phyloP scores from a whole-genome alignment of 2,797 vertebrate species.

The Lemur catta region DNA sequence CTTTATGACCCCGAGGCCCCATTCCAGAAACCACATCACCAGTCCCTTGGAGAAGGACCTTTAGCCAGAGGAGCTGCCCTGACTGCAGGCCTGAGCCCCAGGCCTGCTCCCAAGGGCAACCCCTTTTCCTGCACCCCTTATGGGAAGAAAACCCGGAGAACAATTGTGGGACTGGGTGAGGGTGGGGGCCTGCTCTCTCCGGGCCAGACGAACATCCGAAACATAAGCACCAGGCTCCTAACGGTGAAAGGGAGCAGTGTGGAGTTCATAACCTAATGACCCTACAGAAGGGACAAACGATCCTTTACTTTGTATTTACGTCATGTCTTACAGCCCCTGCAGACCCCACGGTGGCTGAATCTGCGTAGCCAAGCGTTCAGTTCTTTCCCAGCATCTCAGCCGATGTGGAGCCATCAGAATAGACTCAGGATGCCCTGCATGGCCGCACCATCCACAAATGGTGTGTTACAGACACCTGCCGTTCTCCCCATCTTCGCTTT shows the following conservation, averaged over 20 bases:
- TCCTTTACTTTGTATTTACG: background rate
- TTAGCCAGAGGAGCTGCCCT: background rate
- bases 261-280: background rate
- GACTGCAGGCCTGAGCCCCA: background rate
- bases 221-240: background rate
- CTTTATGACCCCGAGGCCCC: background rate
- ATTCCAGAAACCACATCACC: conserved; percentile 15
- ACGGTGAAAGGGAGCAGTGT: background rate
- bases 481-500: background rate
- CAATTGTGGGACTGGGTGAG: background rate
- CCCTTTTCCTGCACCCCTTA: background rate
- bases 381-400: background rate
- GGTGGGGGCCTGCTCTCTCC: background rate
- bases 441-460: background rate
- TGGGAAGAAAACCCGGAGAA: background rate
- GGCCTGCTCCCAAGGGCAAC: background rate
- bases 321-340: background rate
- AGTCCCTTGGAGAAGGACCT: background rate
- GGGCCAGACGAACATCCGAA: background rate
- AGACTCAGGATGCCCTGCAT: background rate
- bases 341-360: background rate
- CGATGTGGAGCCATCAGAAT: background rate
- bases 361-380: background rate
- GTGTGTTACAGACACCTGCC: background rate
- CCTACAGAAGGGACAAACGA: background rate